phyloP scores from a whole-genome alignment of 2,888 invertebrate species.

The Lasioglossum leucozonium region DNA sequence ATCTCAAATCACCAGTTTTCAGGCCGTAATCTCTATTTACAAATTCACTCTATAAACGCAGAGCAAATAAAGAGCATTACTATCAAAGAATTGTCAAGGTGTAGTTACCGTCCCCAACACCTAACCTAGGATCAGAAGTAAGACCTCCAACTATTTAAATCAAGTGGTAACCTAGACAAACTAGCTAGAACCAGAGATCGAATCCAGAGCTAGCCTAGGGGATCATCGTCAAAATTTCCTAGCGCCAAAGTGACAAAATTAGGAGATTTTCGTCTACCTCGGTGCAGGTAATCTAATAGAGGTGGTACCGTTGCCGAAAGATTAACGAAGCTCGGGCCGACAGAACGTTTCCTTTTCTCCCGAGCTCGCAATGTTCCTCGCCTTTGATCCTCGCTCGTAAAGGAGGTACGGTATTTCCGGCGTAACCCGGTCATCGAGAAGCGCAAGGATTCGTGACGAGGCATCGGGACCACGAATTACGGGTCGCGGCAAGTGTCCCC shows the following conservation, averaged over 20 bases:
- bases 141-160: no score
- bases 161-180: neutral
- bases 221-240: neutral
- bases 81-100: no score
- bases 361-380: neutral
- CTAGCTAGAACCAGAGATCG: neutral
- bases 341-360: neutral
- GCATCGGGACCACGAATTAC: constrained; percentile 61
- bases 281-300: neutral
- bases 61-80: no score
- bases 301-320: neutral
- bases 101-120: no score
- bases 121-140: no score
- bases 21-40: no score
- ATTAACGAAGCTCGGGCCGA: neutral
- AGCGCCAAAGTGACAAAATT: neutral
- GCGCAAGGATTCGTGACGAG: constrained; percentile 47
- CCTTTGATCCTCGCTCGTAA: constrained; percentile 18
- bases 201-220: neutral
- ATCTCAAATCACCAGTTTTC: no score
- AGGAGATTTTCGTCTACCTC: neutral
- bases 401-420: constrained; percentile 16
- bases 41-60: no score
- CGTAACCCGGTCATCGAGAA: constrained; percentile 26
- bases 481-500: constrained; percentile 25